These are phyloP conservation scores for Trididemnum miniatum DNA, from an alignment of 23 tunicate species.

Conservation along the genomic window DNA sequence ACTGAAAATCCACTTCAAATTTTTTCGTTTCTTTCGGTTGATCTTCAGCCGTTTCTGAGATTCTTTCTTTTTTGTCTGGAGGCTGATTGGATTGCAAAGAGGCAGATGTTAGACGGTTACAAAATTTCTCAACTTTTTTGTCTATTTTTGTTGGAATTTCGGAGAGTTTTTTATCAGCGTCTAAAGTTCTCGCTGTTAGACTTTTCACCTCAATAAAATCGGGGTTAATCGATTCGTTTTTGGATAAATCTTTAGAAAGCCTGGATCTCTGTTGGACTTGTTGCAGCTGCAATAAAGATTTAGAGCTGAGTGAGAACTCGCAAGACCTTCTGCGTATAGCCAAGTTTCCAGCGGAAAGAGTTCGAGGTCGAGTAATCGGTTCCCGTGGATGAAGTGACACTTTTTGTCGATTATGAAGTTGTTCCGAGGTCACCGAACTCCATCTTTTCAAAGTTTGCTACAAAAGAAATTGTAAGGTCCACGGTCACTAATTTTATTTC, in stretches of 20 bases:
- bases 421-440: neutral
- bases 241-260: neutral
- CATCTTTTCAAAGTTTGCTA: no score
- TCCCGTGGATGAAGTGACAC: neutral
- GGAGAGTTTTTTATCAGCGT: neutral
- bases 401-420: neutral
- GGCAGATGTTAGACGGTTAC: neutral
- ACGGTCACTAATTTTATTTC: no score
- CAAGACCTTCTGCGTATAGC: neutral
- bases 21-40: no score
- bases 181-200: neutral
- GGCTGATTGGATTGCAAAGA: neutral
- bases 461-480: no score
- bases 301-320: constrained; percentile 11
- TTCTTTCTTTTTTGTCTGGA: neutral
- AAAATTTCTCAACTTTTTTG: neutral
- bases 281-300: neutral
- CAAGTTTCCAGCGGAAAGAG: neutral
- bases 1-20: no score
- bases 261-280: neutral
- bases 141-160: neutral
- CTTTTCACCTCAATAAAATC: neutral
- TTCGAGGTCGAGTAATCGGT: neutral
- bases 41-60: no score
- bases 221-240: neutral